A percentile compares a stretch with the other conserved stretches of the same genome.
These are phyloP conservation scores for Ennomos quercinarius DNA, from an alignment of 2,888 invertebrate species.

Conservation along the genomic window DNA sequence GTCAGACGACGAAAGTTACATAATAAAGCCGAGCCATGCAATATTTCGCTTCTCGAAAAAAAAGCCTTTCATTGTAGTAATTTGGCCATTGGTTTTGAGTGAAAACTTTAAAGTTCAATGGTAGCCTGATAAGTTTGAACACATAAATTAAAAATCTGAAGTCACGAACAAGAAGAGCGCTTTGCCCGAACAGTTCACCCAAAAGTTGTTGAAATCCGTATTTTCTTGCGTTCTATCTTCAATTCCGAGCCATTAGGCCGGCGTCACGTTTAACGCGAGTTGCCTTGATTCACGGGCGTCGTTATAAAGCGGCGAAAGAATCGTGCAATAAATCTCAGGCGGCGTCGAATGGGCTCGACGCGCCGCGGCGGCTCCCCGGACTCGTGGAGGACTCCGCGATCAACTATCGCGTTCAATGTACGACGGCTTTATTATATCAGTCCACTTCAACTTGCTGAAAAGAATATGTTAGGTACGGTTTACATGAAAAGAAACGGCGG, in stretches of 20 bases:
- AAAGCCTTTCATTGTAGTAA: too few species aligned
- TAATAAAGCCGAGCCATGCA: too few species aligned
- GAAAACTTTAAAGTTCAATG: too few species aligned
- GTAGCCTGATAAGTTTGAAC: not conserved
- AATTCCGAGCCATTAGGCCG: constrained; percentile 33
- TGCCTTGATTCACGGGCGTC: constrained; percentile 25
- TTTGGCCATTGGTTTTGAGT: too few species aligned
- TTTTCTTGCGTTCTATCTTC: constrained; percentile 25
- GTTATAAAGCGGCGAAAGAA: constrained; percentile 24
- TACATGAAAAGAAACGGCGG: not conserved
- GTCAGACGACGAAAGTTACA: not conserved
- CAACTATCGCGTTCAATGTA: constrained; percentile 10
- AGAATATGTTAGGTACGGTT: too few species aligned
- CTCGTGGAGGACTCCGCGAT: constrained; percentile 2
- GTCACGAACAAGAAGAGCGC: not conserved
- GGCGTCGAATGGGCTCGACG: constrained; percentile 2
- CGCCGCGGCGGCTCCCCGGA: too few species aligned
- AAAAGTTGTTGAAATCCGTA: constrained; percentile 15
- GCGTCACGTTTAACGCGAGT: constrained; percentile 19
- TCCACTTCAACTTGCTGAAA: not conserved
- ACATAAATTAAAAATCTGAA: constrained; percentile 1
- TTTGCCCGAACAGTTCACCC: not conserved
- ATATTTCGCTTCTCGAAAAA: too few species aligned
- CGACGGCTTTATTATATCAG: not conserved
- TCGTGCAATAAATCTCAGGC: constrained; percentile 20